Conservation (phyloP, 2,113 vertebrate genomes). For the Neomonachus schauinslandi region DNA sequence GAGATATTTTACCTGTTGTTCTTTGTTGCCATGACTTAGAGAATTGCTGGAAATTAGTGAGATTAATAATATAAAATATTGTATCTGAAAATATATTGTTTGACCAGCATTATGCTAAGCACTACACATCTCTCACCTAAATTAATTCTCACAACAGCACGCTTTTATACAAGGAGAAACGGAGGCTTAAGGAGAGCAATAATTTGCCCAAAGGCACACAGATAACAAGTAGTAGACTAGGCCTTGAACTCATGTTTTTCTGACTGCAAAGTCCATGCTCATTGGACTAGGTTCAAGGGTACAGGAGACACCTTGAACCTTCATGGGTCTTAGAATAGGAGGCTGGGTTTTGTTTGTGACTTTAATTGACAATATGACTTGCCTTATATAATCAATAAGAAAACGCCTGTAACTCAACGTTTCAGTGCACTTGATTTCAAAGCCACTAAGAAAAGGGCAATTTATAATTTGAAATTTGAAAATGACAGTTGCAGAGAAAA, state of each 20-base stretch:
- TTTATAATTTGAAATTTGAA: background rate
- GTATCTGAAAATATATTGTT: background rate
- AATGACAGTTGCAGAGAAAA: background rate
- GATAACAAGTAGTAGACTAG: background rate
- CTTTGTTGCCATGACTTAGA: background rate
- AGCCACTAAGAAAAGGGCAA: background rate
- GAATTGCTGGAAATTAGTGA: background rate
- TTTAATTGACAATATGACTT: background rate
- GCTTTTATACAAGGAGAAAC: background rate
- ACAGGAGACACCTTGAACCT: background rate
- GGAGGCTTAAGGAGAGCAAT: background rate
- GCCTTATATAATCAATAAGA: background rate
- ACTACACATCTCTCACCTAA: background rate
- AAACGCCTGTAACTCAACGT: background rate
- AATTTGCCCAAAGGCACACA: background rate
- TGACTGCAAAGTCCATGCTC: background rate
- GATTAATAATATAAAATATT: background rate
- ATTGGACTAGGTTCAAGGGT: background rate
- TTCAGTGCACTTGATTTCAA: background rate
- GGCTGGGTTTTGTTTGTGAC: background rate
- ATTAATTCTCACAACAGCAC: background rate
- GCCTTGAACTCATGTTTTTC: background rate
- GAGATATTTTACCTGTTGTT: background rate
- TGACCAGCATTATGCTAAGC: background rate
- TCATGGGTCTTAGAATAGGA: background rate